Evolutionary conservation across 2,888 invertebrate genomes (phyloP).

Genomic region (Meghimatium bilineatum): DNA sequence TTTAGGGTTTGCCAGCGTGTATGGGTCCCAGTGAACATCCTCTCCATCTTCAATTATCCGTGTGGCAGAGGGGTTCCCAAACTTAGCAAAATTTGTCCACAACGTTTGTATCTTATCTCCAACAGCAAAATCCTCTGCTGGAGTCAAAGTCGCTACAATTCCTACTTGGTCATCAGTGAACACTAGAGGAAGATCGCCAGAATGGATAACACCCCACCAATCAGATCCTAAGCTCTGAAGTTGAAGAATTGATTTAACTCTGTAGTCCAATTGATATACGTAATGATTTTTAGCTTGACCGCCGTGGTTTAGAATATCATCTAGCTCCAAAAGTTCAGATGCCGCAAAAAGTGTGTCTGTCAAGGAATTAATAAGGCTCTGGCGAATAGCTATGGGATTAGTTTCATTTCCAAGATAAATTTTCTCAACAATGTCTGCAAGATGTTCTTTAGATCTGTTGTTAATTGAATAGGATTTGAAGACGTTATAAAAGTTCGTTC

Average conservation of each 20-base stretch:
- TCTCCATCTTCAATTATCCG: not conserved
- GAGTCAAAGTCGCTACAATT: not conserved
- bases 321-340: constrained; percentile 18
- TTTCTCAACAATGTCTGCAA: not conserved
- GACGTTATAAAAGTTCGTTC: not conserved
- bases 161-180: constrained; percentile 15
- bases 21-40: constrained; percentile 9
- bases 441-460: not conserved
- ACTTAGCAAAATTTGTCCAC: constrained; percentile 44
- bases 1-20: not conserved
- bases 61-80: constrained; percentile 27
- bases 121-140: not conserved
- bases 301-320: not conserved
- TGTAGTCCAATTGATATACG: constrained; percentile 29
- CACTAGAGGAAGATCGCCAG: constrained; percentile 22
- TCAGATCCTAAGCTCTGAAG: not conserved
- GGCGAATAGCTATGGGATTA: constrained; percentile 4
- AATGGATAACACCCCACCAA: constrained; percentile 33
- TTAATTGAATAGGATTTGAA: not conserved
- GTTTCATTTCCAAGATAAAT: constrained; percentile 27
- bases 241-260: not conserved
- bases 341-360: constrained; percentile 7
- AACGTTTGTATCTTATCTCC: constrained; percentile 12
- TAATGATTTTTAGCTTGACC: constrained; percentile 1
- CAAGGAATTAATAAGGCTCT: constrained; percentile 12